phyloP scores from a whole-genome alignment of 2,113 vertebrate species.

The Egretta garzetta region DNA sequence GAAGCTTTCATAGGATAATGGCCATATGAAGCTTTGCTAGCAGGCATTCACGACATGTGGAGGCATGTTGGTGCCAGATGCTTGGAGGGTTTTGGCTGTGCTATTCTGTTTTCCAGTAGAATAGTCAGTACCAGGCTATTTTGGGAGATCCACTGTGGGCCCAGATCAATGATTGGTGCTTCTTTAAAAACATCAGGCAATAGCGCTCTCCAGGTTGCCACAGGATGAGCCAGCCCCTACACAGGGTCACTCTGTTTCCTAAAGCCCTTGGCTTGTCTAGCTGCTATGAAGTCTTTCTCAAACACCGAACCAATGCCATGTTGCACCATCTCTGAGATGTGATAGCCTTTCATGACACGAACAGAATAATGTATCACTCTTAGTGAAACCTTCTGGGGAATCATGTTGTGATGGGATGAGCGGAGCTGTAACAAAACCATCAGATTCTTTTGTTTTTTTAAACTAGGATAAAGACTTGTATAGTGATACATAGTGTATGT shows the following conservation, averaged over 20 bases:
- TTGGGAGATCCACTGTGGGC: not conserved
- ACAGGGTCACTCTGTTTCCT: not conserved
- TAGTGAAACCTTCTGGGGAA: not conserved
- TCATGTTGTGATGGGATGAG: not conserved
- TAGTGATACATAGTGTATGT: too few species aligned
- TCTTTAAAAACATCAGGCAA: not conserved
- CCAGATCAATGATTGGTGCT: not conserved
- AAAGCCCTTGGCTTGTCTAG: not conserved
- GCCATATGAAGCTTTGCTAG: conserved; percentile 47
- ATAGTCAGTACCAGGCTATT: conserved; percentile 51
- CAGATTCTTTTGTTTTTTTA: not conserved
- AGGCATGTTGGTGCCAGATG: conserved; percentile 37
- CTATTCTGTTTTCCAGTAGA: conserved; percentile 28
- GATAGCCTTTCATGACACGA: not conserved
- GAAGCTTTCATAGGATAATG: conserved; percentile 44
- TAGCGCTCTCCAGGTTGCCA: not conserved
- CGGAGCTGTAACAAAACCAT: not conserved
- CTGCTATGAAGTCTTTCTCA: not conserved
- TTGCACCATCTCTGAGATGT: not conserved
- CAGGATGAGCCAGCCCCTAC: not conserved
- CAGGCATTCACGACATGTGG: conserved; percentile 25
- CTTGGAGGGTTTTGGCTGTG: conserved; percentile 55
- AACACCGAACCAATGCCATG: not conserved
- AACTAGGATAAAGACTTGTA: not conserved
- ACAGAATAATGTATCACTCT: not conserved